A percentile compares a stretch with the other conserved stretches of the same genome.
Evolutionary conservation across 1,140 invertebrate species (phyloP).

Genomic region (Phocides pigmalion): DNA sequence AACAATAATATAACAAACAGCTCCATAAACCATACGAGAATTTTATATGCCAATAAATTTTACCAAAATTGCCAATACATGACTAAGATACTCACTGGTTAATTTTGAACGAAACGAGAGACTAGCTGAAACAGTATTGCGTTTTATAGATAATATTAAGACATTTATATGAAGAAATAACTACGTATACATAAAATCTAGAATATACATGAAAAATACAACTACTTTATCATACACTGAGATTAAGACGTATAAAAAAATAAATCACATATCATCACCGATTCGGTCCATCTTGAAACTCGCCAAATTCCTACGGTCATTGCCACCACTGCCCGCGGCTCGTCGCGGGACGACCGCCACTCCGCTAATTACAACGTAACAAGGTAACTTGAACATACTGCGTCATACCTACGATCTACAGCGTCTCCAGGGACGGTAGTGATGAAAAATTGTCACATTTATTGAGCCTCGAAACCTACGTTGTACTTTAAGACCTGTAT

Average conservation of each 20-base stretch:
- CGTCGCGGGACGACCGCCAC: constrained; percentile 49
- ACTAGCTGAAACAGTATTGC: constrained; percentile 76
- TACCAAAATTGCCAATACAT: constrained; percentile 25
- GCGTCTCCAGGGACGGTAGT: constrained; percentile 52
- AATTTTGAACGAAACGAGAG: constrained; percentile 70
- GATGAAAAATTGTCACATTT: constrained; percentile 54
- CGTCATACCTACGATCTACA: constrained; percentile 35
- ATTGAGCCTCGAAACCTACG: constrained; percentile 72
- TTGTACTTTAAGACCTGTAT: constrained; percentile 76
- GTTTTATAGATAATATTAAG: constrained; percentile 56
- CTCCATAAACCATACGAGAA: constrained; percentile 36
- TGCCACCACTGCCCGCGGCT: constrained; percentile 24
- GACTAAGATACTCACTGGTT: constrained; percentile 53
- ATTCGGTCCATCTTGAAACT: constrained; percentile 40
- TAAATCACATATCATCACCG: constrained; percentile 74
- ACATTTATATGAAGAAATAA: constrained; percentile 48
- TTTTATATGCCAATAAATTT: constrained; percentile 39
- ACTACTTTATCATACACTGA: constrained; percentile 62
- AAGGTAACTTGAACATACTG: constrained; percentile 70
- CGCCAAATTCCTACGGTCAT: constrained; percentile 38
- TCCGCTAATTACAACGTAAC: constrained; percentile 65
- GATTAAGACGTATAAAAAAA: constrained; percentile 73
- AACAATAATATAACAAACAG: constrained; percentile 72
- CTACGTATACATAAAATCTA: constrained; percentile 62
- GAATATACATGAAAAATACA: constrained; percentile 63